A percentile compares a stretch with the other conserved stretches of the same genome.
These are phyloP conservation scores for Dendrocincla tyrannina DNA, from an alignment of 2,797 vertebrate genomes.

Conservation along the genomic window DNA sequence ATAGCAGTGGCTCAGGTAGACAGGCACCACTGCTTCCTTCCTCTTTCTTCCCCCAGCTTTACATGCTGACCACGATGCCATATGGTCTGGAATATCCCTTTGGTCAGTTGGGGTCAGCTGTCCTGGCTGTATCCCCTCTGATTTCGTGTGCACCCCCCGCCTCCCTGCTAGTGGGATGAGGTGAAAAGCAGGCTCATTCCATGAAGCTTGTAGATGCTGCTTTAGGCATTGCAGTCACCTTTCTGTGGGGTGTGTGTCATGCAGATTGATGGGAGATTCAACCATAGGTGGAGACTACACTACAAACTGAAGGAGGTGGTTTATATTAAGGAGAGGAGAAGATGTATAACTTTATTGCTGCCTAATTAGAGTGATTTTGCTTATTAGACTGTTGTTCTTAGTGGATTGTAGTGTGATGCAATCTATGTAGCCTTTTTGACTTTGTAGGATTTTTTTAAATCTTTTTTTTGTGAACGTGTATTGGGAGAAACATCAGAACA, in stretches of 20 bases:
- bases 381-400: neutral
- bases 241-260: neutral
- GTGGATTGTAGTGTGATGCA: neutral
- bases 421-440: neutral
- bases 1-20: neutral
- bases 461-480: neutral
- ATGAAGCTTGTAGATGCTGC: neutral
- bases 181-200: neutral
- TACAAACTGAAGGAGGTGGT: neutral
- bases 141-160: neutral
- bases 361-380: neutral
- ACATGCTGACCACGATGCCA: neutral
- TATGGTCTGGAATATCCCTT: neutral
- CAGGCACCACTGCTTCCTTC: neutral
- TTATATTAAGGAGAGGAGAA: neutral
- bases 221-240: neutral
- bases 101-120: neutral
- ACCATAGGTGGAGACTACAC: neutral
- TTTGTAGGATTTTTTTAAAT: neutral
- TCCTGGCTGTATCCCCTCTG: neutral
- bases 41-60: neutral
- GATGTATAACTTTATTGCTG: neutral
- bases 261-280: neutral
- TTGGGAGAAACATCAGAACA: neutral
- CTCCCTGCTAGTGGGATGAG: neutral